Percentiles rank a stretch among this genome's conserved stretches.
Evolutionary conservation across 2,888 invertebrate genomes (phyloP).

Genomic region (Pelosia muscerda): DNA sequence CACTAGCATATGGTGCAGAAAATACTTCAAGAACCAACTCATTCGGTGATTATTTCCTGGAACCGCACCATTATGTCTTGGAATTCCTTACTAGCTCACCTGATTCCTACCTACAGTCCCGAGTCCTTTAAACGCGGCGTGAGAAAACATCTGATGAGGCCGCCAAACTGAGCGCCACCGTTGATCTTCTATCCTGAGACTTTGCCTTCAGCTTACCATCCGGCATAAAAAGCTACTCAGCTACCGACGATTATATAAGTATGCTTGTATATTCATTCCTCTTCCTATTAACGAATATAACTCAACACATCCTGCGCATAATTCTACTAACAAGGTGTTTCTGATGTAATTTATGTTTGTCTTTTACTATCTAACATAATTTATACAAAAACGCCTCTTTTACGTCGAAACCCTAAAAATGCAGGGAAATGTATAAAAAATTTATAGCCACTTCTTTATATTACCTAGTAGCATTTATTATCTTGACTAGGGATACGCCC

Average conservation of each 20-base stretch:
- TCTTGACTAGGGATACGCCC: constrained; percentile 41
- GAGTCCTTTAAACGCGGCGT: no score
- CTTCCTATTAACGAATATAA: background rate
- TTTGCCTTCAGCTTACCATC: no score
- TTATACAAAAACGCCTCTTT: constrained; percentile 25
- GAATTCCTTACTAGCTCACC: no score
- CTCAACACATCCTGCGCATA: constrained; percentile 7
- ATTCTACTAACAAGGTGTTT: constrained; percentile 42
- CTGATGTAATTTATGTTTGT: constrained; percentile 40
- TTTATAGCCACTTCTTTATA: constrained; percentile 37
- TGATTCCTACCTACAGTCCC: no score
- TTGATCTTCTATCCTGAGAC: no score
- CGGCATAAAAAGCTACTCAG: no score
- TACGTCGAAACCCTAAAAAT: constrained; percentile 45
- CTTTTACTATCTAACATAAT: constrained; percentile 48
- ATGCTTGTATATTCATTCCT: background rate
- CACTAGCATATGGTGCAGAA: no score
- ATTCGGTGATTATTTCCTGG: no score
- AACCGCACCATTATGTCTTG: no score
- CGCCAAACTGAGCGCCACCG: no score
- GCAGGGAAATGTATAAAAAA: constrained; percentile 36
- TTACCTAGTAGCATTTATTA: constrained; percentile 36
- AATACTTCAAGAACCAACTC: no score
- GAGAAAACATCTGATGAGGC: no score
- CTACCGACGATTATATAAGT: background rate